Percentiles rank a stretch among this genome's conserved stretches.
Conservation (phyloP, 2,888 invertebrate genomes). For the Oeneis ivallda region DNA sequence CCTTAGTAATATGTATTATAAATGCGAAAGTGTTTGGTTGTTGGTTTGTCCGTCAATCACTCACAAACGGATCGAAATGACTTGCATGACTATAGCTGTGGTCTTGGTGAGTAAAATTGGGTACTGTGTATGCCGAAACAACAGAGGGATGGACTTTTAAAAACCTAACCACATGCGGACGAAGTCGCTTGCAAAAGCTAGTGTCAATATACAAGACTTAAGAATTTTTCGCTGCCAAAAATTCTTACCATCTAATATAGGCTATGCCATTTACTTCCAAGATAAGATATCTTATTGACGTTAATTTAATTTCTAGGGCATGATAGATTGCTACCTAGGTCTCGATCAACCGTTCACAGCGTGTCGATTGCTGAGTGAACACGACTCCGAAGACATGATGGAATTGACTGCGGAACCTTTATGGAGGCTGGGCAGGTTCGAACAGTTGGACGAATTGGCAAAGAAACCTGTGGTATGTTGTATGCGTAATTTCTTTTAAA, state of each 20-base stretch:
- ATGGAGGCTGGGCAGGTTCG: conserved; percentile 93
- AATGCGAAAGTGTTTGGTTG: too few relatives aligned
- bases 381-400: conserved; percentile 82
- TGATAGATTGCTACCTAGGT: conserved; percentile 92
- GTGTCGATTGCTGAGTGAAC: conserved; percentile 84
- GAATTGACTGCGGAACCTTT: conserved; percentile 90
- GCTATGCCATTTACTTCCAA: background rate
- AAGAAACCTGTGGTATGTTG: conserved; percentile 71
- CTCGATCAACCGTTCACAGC: conserved; percentile 94
- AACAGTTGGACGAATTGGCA: conserved; percentile 86
- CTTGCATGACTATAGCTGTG: too few relatives aligned
- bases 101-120: too few relatives aligned
- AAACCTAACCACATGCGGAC: too few relatives aligned
- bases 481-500: background rate
- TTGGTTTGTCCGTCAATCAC: too few relatives aligned
- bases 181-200: too few relatives aligned
- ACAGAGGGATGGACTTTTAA: too few relatives aligned
- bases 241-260: background rate
- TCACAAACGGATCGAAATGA: too few relatives aligned
- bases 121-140: too few relatives aligned
- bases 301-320: conserved; percentile 79
- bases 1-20: too few relatives aligned
- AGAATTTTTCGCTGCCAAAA: too few relatives aligned
- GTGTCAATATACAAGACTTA: too few relatives aligned
- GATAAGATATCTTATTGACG: background rate